These are phyloP conservation scores for Chalcosyrphus nemorum DNA, from an alignment of 2,888 invertebrate species.

Conservation along the genomic window DNA sequence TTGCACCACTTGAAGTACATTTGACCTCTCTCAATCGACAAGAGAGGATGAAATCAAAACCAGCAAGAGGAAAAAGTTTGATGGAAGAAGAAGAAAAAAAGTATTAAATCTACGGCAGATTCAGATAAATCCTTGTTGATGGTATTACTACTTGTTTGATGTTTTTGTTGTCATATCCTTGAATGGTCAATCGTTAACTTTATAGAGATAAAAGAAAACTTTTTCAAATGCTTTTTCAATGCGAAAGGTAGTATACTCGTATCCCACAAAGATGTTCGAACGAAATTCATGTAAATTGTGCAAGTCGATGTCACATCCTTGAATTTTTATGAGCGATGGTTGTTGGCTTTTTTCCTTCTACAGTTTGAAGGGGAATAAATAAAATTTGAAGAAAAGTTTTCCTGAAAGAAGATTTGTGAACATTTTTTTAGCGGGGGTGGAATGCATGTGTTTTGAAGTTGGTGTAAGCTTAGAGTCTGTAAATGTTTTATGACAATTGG, in stretches of 20 bases:
- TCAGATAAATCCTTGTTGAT: slow-evolving; percentile 57
- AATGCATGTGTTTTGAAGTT: not conserved
- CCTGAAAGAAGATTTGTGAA: not conserved
- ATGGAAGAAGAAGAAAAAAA: not conserved
- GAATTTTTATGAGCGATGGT: slow-evolving; percentile 3
- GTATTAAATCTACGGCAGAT: slow-evolving; percentile 27
- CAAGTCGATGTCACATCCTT: slow-evolving; percentile 7
- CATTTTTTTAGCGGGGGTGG: slow-evolving; percentile 7
- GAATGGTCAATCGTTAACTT: slow-evolving; percentile 58
- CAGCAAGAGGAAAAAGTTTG: slow-evolving; percentile 1
- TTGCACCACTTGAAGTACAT: slow-evolving; percentile 7
- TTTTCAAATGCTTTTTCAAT: slow-evolving; percentile 4
- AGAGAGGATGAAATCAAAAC: not conserved
- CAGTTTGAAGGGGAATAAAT: not conserved
- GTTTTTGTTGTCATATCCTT: slow-evolving; percentile 10
- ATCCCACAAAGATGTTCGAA: not conserved
- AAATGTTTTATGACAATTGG: slow-evolving; percentile 25
- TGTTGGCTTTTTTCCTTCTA: not conserved
- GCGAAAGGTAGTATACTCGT: slow-evolving; percentile 1
- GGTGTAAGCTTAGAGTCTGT: slow-evolving; percentile 37
- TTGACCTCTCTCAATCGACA: no score
- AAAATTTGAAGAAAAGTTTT: slow-evolving; percentile 7
- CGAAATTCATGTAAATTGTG: slow-evolving; percentile 20
- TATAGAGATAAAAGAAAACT: slow-evolving; percentile 19
- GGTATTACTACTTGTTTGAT: slow-evolving; percentile 25